Conservation (phyloP, 2,797 vertebrate species). For the Sparidentex hasta region DNA sequence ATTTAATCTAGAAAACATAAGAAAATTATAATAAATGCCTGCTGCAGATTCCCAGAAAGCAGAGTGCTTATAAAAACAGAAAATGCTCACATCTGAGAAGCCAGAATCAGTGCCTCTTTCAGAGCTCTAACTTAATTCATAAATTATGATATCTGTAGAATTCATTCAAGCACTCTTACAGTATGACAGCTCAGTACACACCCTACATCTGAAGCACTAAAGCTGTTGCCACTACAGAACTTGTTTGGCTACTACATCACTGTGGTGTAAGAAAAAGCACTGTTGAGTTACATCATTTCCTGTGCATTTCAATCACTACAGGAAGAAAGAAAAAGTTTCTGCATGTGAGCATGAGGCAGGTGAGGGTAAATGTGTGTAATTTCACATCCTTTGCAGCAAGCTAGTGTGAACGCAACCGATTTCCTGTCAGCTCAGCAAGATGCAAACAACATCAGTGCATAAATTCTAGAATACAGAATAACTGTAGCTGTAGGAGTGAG, state of each 20-base stretch:
- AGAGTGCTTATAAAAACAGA: not conserved
- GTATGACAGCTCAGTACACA: not conserved
- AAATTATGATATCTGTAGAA: not conserved
- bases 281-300: conserved; percentile 57
- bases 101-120: not conserved
- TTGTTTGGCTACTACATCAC: conserved; percentile 11
- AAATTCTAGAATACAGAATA: conserved; percentile 42
- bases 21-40: no score
- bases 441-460: conserved; percentile 29
- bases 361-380: conserved; percentile 64
- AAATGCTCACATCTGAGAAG: not conserved
- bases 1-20: no score
- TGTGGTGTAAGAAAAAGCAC: conserved; percentile 6
- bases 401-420: conserved; percentile 62
- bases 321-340: conserved; percentile 27
- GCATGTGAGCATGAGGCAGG: conserved; percentile 33
- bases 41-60: not conserved
- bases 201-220: not conserved
- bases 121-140: not conserved
- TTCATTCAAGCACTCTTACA: not conserved
- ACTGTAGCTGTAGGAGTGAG: conserved; percentile 22
- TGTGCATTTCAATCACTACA: conserved; percentile 62
- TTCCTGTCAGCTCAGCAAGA: conserved; percentile 69
- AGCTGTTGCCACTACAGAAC: conserved; percentile 12
- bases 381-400: conserved; percentile 74